A percentile compares a stretch with the other conserved stretches of the same genome.
Evolutionary conservation across 2,113 vertebrate genomes (phyloP).

Genomic region (Eulacestoma nigropectus): DNA sequence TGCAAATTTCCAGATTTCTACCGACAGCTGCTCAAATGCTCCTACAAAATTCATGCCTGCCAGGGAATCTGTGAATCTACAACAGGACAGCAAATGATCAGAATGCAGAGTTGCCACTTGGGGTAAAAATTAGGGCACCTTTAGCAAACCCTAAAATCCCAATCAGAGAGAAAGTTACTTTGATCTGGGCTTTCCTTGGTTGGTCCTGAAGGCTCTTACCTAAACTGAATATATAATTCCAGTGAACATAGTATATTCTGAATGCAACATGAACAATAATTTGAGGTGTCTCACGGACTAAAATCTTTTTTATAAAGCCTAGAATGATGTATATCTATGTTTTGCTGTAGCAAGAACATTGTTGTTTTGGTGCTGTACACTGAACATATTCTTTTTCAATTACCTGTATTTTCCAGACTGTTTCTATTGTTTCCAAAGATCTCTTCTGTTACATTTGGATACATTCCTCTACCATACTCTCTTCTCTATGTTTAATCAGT

Average conservation of each 20-base stretch:
- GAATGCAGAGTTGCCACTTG: background rate
- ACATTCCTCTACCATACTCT: background rate
- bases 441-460: background rate
- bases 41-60: background rate
- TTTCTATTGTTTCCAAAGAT: background rate
- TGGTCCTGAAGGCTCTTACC: background rate
- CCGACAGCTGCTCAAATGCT: background rate
- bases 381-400: background rate
- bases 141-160: background rate
- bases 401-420: background rate
- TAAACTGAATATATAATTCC: background rate
- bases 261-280: background rate
- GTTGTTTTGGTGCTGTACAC: background rate
- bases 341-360: accelerated
- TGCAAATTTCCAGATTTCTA: background rate
- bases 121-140: background rate
- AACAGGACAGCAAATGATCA: background rate
- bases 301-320: background rate
- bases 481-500: background rate
- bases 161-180: background rate
- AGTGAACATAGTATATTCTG: background rate
- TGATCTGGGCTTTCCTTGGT: background rate
- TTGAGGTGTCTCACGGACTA: background rate
- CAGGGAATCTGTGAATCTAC: background rate
- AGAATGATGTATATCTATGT: background rate